These are phyloP conservation scores for Orchesella flavescens DNA, from an alignment of 2,888 invertebrate genomes.

Conservation along the genomic window DNA sequence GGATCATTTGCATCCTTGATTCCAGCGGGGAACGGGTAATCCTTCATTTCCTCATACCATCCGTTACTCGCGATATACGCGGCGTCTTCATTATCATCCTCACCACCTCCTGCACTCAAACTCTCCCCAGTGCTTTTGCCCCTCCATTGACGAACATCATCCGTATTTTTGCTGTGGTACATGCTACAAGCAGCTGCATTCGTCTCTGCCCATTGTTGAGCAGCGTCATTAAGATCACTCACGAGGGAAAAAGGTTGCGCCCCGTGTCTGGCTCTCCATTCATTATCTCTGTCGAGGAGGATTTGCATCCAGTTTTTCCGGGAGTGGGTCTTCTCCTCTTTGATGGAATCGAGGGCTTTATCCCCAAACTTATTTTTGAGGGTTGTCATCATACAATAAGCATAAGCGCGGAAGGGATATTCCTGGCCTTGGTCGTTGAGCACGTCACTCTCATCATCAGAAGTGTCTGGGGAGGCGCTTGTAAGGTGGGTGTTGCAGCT, in stretches of 20 bases:
- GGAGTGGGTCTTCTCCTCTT: not conserved
- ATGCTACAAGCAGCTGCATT: not conserved
- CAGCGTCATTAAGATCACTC: not conserved
- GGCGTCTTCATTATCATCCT: not conserved
- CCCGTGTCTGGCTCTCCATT: not conserved
- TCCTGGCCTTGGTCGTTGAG: not conserved
- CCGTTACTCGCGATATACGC: not conserved
- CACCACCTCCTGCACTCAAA: not conserved
- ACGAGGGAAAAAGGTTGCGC: not conserved
- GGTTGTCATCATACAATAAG: conserved; percentile 10
- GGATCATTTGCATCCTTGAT: no score
- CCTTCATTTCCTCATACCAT: conserved; percentile 20
- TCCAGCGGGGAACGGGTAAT: not conserved
- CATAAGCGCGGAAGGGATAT: conserved; percentile 13
- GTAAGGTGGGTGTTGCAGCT: not conserved
- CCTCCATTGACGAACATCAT: not conserved
- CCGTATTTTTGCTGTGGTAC: not conserved
- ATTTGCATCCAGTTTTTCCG: not conserved
- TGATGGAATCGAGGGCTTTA: conserved; percentile 1
- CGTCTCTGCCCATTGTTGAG: conserved; percentile 12
- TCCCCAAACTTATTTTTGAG: not conserved
- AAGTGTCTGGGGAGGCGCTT: not conserved
- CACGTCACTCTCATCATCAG: conserved; percentile 18
- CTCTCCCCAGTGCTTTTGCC: conserved; percentile 5
- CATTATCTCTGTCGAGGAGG: not conserved